phyloP scores from a whole-genome alignment of 1,140 invertebrate genomes.

The Drosophila navojoa region DNA sequence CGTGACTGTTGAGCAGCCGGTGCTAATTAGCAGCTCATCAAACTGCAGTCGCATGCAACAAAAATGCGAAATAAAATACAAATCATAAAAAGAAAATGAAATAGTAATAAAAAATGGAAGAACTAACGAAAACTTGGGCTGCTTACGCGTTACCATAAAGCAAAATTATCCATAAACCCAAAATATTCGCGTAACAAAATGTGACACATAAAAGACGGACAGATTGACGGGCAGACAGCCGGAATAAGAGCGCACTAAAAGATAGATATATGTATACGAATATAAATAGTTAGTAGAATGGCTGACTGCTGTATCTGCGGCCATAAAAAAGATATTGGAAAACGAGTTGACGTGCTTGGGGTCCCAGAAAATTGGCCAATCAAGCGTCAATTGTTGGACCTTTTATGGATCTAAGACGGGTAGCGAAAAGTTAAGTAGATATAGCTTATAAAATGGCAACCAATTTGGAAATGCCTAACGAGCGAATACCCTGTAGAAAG shows the following conservation, averaged over 20 bases:
- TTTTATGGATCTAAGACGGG: conserved; percentile 47
- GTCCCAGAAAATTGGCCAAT: conserved; percentile 72
- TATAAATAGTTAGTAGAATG: neutral
- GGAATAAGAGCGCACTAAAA: conserved; percentile 14
- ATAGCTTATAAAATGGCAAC: conserved; percentile 18
- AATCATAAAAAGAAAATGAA: neutral
- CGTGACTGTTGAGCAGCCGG: conserved; percentile 50
- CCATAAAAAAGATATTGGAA: conserved; percentile 65
- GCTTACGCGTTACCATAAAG: conserved; percentile 8
- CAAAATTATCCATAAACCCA: neutral
- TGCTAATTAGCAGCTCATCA: conserved; percentile 80
- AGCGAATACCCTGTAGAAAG: neutral
- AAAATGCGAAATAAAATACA: conserved; percentile 15
- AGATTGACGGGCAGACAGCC: neutral
- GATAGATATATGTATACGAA: neutral
- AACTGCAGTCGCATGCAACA: conserved; percentile 68
- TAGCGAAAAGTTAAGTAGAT: conserved; percentile 15
- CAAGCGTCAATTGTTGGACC: conserved; percentile 74
- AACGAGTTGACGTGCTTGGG: conserved; percentile 49
- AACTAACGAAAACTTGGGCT: neutral
- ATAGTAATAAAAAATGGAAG: neutral
- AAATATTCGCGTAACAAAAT: conserved; percentile 19
- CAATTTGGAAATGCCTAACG: neutral
- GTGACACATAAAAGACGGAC: conserved; percentile 21
- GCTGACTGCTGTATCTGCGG: neutral